Base-by-base conservation (phyloP, 1,140 invertebrate species). In the Euschistus heros region DNA sequence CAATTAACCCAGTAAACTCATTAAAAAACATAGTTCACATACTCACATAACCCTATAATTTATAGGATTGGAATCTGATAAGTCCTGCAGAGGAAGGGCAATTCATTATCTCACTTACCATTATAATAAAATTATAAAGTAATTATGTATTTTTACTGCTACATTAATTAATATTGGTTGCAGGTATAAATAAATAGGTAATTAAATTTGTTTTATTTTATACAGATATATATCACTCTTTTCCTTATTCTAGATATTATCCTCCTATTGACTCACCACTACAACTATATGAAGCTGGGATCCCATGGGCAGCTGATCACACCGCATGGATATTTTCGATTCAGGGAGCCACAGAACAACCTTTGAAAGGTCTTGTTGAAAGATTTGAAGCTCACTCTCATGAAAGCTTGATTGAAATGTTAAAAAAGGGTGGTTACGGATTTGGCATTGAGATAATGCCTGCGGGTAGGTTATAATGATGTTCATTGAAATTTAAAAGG, bases 291-390 rank as follows among this genome's bases (percentile, higher is more conserved):
- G 75, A 78, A 27, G 76, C 75, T 64, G 71, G 74, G n/a, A 66
- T 80, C 54, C 72, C 74, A 54, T 81, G 80, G 80, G 79, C 78
- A 17, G 80, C 80, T 5, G 81, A 79, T 0, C 80, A 81, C 63
- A 78, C 80, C 64, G 80, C 80, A 37, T 82, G 80, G 80, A 75
- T 78, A 66, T 81, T 79, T 71, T 81, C 80, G 2, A 71, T 82
- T 10, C 69, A 75, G 15, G 66, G 73, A 8, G 76, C 79, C 5
- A 71, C 74, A 62, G 78, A 80, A 10, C 27, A 18, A 10, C 27
- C 26, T 37, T 22, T 66, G 14, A n/a, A 63, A 46, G 61, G 8
- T 17, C 33, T 66, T 5, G 17, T 57, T 37, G n/a, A 18, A 20
- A 62, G 61, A 10, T 66, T 63, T 30, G 52, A 62, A 44, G 47